These are phyloP conservation scores for Asteroscopus sphinx DNA, from an alignment of 2,888 invertebrate genomes.

Conservation along the genomic window DNA sequence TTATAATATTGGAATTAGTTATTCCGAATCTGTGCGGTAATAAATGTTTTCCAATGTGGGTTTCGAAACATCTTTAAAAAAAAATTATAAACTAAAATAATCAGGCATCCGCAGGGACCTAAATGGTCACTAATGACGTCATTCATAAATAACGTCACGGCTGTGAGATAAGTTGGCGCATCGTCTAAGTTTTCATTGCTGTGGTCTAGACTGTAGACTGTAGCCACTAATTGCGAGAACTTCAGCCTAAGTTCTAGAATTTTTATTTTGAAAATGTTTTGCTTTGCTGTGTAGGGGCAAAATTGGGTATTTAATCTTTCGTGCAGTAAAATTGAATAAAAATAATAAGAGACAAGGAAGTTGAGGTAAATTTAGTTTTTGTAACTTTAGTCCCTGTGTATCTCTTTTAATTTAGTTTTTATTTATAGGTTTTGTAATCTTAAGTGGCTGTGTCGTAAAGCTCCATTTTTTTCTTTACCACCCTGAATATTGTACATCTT, in stretches of 20 bases:
- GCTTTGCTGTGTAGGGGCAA: not conserved
- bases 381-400: no score
- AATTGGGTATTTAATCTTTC: not conserved
- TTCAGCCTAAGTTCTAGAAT: conserved; percentile 19
- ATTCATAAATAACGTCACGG: conserved; percentile 34
- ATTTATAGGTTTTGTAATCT: no score
- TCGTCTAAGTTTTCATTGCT: conserved; percentile 33
- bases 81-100: conserved; percentile 17
- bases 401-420: no score
- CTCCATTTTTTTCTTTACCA: no score
- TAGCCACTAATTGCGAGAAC: conserved; percentile 41
- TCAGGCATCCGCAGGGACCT: conserved; percentile 5
- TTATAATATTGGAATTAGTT: no score
- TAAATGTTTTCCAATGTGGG: no score
- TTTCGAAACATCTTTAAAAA: no score
- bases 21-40: no score
- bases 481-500: no score
- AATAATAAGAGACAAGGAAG: no score
- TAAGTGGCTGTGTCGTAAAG: no score
- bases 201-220: conserved; percentile 37
- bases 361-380: no score
- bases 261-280: conserved; percentile 13
- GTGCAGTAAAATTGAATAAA: not conserved
- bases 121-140: conserved; percentile 39
- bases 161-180: conserved; percentile 20